A percentile compares a stretch with the other conserved stretches of the same genome.
phyloP scores from a whole-genome alignment of 2,113 vertebrate species.

The Melanocharis versteri region DNA sequence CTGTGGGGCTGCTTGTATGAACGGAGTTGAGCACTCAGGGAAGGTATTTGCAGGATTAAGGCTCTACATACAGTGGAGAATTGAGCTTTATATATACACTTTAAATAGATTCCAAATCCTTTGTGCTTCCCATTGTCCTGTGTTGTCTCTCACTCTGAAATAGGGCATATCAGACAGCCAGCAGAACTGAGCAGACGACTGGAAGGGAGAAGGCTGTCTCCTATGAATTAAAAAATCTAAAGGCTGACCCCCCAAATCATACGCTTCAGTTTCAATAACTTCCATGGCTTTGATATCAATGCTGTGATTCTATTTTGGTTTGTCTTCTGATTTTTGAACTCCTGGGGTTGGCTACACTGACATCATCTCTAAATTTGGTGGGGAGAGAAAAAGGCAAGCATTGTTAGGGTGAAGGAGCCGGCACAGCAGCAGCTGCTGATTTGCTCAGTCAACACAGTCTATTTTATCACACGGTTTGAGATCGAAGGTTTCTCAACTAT shows the following conservation, averaged over 20 bases:
- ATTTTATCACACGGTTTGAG: slow-evolving; percentile 34
- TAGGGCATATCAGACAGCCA: slow-evolving; percentile 18
- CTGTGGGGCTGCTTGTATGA: neutral
- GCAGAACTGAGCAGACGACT: slow-evolving; percentile 14
- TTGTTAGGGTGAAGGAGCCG: neutral
- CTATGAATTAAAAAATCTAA: slow-evolving; percentile 56
- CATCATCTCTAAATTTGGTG: slow-evolving; percentile 64
- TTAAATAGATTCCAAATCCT: slow-evolving; percentile 40
- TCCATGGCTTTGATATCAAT: slow-evolving; percentile 45
- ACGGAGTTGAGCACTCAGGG: neutral
- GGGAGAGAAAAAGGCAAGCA: neutral
- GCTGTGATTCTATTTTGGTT: slow-evolving; percentile 55
- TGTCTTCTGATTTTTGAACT: slow-evolving; percentile 54
- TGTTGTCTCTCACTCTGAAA: slow-evolving; percentile 23
- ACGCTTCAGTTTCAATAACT: slow-evolving; percentile 41
- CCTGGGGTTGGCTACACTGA: slow-evolving; percentile 42
- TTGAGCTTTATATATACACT: neutral
- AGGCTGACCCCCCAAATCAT: slow-evolving; percentile 50
- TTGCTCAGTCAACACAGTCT: slow-evolving; percentile 1
- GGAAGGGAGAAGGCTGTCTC: slow-evolving; percentile 20
- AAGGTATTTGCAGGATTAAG: slow-evolving; percentile 1
- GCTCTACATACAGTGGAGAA: neutral
- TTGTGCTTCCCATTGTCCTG: slow-evolving; percentile 44
- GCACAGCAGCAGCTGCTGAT: slow-evolving; percentile 33
- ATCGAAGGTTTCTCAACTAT: slow-evolving; percentile 36